These are phyloP conservation scores for Scaptomyza montana DNA, from an alignment of 1,140 invertebrate genomes.

Conservation along the genomic window DNA sequence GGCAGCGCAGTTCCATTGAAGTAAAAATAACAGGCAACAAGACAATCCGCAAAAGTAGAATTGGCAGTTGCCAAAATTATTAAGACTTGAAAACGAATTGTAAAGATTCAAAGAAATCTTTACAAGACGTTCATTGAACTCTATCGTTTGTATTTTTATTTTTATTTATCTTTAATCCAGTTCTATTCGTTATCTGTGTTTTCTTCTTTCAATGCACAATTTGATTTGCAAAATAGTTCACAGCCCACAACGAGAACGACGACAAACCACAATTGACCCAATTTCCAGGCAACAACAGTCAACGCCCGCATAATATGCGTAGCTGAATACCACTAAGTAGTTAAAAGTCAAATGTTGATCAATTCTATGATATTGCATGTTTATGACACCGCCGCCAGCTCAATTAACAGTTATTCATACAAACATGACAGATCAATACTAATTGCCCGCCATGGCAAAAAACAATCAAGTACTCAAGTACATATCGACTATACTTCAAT, in stretches of 20 bases:
- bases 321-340: too few relatives aligned
- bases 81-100: background rate
- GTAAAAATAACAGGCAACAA: background rate
- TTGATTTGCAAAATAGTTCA: constrained; percentile 54
- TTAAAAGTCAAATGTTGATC: constrained; percentile 14
- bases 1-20: constrained; percentile 57
- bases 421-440: constrained; percentile 40
- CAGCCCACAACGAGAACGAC: background rate
- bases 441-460: constrained; percentile 38
- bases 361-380: constrained; percentile 28
- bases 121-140: constrained; percentile 30
- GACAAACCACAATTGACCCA: constrained; percentile 44
- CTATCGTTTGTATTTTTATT: background rate
- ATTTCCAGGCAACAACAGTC: constrained; percentile 35
- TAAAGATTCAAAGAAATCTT: background rate
- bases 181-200: constrained; percentile 13
- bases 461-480: constrained; percentile 37
- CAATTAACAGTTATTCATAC: constrained; percentile 53
- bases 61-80: constrained; percentile 29
- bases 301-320: constrained; percentile 39
- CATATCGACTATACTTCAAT: constrained; percentile 4
- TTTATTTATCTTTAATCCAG: background rate
- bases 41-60: background rate
- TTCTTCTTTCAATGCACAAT: constrained; percentile 21
- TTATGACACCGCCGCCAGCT: constrained; percentile 42